phyloP scores from a whole-genome alignment of 2,113 vertebrate genomes.

The Brienomyrus brachyistius region DNA sequence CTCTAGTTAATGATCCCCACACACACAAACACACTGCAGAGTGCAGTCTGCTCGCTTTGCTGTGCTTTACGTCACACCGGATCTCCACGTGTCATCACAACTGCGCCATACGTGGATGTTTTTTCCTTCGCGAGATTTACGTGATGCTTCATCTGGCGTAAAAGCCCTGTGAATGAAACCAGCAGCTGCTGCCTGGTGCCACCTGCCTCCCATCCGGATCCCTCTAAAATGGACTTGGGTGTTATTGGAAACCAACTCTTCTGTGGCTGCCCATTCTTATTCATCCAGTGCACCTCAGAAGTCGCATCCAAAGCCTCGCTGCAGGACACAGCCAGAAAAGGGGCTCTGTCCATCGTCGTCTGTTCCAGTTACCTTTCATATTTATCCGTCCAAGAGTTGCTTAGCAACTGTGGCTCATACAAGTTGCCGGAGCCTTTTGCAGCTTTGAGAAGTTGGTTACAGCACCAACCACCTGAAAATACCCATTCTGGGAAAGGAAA shows the following conservation, averaged over 20 bases:
- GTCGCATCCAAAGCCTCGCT: neutral
- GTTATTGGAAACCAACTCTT: neutral
- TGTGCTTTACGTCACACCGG: neutral
- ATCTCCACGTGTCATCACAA: neutral
- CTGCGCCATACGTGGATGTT: neutral
- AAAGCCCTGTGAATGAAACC: neutral
- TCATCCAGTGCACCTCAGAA: neutral
- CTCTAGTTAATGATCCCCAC: neutral
- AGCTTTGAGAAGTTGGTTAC: neutral
- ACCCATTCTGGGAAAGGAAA: neutral
- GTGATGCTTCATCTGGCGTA: neutral
- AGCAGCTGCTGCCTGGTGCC: neutral
- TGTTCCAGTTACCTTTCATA: neutral
- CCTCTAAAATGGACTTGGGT: neutral
- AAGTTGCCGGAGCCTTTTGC: neutral
- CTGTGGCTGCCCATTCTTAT: too few relatives aligned
- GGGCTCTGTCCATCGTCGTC: neutral
- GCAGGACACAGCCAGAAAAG: neutral
- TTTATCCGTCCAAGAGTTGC: slow-evolving; percentile 1
- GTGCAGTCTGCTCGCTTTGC: neutral
- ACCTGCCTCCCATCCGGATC: neutral
- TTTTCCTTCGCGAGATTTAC: neutral
- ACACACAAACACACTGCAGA: neutral
- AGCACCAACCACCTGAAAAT: neutral
- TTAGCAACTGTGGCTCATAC: slow-evolving; percentile 10